These are phyloP conservation scores for Lagorchestes hirsutus DNA, from an alignment of 2,797 vertebrate species.

Conservation along the genomic window DNA sequence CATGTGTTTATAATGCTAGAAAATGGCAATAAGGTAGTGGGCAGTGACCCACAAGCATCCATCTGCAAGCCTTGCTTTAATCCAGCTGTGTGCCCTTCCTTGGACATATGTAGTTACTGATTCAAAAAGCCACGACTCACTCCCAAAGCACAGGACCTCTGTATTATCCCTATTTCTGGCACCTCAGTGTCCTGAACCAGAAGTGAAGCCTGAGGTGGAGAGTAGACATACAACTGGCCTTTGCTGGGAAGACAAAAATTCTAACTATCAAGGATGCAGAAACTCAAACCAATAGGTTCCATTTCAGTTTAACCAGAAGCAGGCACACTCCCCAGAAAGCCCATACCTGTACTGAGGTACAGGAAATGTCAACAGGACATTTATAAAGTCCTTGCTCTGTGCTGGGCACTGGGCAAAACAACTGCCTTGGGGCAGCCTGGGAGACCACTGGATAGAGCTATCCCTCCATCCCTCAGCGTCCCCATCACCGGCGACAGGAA, in stretches of 20 bases:
- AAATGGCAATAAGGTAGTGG: neutral
- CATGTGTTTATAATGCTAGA: neutral
- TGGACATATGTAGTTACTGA: neutral
- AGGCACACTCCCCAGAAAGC: neutral
- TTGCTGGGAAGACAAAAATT: no score
- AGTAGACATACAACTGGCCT: neutral
- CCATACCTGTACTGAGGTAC: no score
- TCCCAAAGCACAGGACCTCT: neutral
- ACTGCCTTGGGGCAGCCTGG: no score
- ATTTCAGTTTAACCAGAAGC: neutral
- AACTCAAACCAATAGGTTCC: neutral
- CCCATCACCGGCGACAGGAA: neutral
- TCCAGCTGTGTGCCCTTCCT: neutral
- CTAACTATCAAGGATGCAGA: neutral
- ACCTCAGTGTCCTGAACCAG: neutral
- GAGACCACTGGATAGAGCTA: no score
- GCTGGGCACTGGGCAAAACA: no score
- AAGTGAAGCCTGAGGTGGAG: no score
- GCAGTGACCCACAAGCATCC: neutral
- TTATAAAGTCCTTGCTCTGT: no score
- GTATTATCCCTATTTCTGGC: neutral
- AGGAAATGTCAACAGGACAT: neutral
- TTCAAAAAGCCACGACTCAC: no score
- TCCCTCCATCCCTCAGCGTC: no score
- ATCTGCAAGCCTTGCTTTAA: no score